These are phyloP conservation scores for Stegodyphus dumicola DNA, from an alignment of 1,140 invertebrate species.

Conservation along the genomic window DNA sequence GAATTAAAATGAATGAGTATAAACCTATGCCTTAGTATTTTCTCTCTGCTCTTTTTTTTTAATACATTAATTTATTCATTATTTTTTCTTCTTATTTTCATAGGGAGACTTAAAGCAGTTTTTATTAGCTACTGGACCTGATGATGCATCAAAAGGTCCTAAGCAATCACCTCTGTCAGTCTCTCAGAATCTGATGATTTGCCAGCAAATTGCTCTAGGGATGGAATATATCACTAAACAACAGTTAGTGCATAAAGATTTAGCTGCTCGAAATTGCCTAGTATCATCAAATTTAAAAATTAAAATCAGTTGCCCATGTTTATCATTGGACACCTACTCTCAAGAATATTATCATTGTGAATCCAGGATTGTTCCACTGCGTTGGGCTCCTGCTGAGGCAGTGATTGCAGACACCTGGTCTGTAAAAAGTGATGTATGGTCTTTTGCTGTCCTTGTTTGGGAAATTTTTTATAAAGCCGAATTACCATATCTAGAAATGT, in stretches of 20 bases:
- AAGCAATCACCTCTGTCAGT: constrained; percentile 75
- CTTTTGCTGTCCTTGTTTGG: constrained; percentile 89
- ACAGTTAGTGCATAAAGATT: constrained; percentile 84
- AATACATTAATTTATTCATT: background rate
- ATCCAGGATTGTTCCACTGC: constrained; percentile 77
- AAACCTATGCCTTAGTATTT: too few relatives aligned
- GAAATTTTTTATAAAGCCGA: constrained; percentile 90
- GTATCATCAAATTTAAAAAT: constrained; percentile 84
- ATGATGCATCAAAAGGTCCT: constrained; percentile 68
- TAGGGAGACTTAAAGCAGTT: constrained; percentile 93
- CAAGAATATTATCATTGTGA: constrained; percentile 65
- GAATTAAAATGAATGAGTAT: too few relatives aligned
- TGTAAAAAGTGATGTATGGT: constrained; percentile 93
- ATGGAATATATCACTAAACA: constrained; percentile 83
- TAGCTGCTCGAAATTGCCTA: constrained; percentile 91
- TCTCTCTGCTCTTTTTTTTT: too few relatives aligned
- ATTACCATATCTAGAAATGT: constrained; percentile 72
- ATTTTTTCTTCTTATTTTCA: constrained; percentile 61
- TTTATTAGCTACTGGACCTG: constrained; percentile 81
- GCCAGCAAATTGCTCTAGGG: constrained; percentile 82
- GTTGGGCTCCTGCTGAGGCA: constrained; percentile 90
- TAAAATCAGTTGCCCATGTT: constrained; percentile 84
- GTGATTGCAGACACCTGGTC: constrained; percentile 91
- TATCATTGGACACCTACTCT: constrained; percentile 73
- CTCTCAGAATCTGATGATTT: constrained; percentile 78